phyloP scores from a whole-genome alignment of 2,797 vertebrate species.

The Threskiornis aethiopicus region DNA sequence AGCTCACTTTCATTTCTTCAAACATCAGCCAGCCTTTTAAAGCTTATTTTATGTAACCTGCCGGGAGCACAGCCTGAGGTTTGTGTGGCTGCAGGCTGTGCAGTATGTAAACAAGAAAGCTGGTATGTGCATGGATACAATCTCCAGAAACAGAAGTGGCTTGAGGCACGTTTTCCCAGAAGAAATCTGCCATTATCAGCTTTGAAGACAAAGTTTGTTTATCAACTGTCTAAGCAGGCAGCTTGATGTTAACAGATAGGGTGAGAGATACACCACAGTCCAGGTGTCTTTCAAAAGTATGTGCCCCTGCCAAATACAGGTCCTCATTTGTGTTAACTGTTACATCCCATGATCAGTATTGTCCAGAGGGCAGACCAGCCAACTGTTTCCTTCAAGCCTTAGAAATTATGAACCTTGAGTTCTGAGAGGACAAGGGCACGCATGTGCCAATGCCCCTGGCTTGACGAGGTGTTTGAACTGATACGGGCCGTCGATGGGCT shows the following conservation, averaged over 20 bases:
- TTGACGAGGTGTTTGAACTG: fast-evolving
- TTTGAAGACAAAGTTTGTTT: conserved; percentile 1
- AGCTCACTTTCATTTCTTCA: not conserved
- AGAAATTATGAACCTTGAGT: not conserved
- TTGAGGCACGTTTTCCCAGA: not conserved
- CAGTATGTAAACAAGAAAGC: not conserved
- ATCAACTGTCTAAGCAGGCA: not conserved
- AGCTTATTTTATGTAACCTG: not conserved
- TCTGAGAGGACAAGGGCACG: not conserved
- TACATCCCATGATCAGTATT: not conserved
- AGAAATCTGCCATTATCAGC: not conserved
- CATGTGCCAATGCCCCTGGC: fast-evolving
- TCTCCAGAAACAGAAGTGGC: not conserved
- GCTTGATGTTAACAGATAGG: not conserved
- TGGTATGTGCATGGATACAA: not conserved
- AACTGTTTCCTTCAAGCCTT: not conserved
- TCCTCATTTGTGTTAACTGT: not conserved
- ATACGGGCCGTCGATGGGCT: fast-evolving
- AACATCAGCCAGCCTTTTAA: not conserved
- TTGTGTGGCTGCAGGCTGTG: not conserved
- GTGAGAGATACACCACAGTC: not conserved
- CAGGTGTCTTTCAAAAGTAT: not conserved
- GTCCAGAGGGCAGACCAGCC: not conserved
- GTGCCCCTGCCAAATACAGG: not conserved
- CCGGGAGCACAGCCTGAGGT: not conserved